phyloP scores from a whole-genome alignment of 1,140 invertebrate species.

The Drosophila elegans region DNA sequence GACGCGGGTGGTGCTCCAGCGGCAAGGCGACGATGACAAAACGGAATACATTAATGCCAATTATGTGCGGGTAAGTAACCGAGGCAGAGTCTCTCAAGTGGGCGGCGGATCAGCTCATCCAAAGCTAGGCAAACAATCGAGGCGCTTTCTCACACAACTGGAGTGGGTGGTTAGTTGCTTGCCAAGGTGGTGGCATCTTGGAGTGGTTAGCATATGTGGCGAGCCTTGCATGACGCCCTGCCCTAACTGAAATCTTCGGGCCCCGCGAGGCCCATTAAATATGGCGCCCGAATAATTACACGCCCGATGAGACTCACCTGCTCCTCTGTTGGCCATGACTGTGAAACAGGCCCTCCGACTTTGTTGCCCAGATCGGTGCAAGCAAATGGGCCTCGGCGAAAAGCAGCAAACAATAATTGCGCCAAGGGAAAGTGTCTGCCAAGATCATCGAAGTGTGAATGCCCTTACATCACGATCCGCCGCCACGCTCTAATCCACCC shows the following conservation, averaged over 20 bases:
- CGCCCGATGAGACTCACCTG: conserved; percentile 46
- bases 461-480: conserved; percentile 40
- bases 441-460: conserved; percentile 49
- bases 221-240: conserved; percentile 46
- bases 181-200: conserved; percentile 1
- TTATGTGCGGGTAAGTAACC: conserved; percentile 89
- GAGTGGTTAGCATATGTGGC: conserved; percentile 20
- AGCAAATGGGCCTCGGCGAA: conserved; percentile 34
- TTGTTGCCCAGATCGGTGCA: conserved; percentile 29
- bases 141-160: conserved; percentile 20
- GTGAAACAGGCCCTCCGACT: conserved; percentile 28
- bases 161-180: conserved; percentile 1
- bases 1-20: conserved; percentile 91
- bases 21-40: conserved; percentile 89
- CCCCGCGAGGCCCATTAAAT: conserved; percentile 46
- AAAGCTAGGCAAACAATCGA: conserved; percentile 38
- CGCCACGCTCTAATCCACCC: not conserved
- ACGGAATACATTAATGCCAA: conserved; percentile 97
- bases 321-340: conserved; percentile 39
- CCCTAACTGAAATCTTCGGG: conserved; percentile 23
- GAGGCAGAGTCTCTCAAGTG: conserved; percentile 24
- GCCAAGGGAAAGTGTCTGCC: conserved; percentile 38
- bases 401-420: conserved; percentile 34
- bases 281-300: conserved; percentile 57
- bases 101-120: conserved; percentile 26